Percentiles rank a stretch among this genome's conserved stretches.
These are phyloP conservation scores for Lophius americanus DNA, from an alignment of 2,797 vertebrate genomes.

Conservation along the genomic window DNA sequence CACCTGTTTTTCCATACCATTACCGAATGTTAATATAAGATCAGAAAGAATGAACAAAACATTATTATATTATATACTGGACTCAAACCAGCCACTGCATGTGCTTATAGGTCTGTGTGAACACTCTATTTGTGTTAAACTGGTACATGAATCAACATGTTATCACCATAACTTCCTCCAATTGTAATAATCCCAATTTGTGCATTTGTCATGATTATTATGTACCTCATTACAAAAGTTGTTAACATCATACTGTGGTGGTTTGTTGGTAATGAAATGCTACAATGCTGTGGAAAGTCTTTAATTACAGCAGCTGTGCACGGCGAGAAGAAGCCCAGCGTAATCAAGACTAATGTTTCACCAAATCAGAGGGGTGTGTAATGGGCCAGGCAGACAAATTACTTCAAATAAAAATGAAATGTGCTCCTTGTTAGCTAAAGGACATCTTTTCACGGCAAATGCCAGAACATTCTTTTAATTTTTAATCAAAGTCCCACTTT, in stretches of 20 bases:
- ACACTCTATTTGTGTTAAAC: background rate
- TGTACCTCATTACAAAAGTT: background rate
- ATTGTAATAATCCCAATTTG: slow-evolving; percentile 6
- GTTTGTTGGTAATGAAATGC: slow-evolving; percentile 39
- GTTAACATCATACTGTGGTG: slow-evolving; percentile 46
- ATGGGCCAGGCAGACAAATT: slow-evolving; percentile 9
- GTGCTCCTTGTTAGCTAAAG: slow-evolving; percentile 11
- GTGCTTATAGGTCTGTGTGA: background rate
- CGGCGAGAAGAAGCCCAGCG: slow-evolving; percentile 1
- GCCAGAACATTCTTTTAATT: background rate
- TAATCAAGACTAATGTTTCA: slow-evolving; percentile 39
- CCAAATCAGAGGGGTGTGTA: slow-evolving; percentile 8
- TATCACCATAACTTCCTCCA: background rate
- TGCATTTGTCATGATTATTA: slow-evolving; percentile 12
- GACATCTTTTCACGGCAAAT: background rate
- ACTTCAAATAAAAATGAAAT: slow-evolving; percentile 9
- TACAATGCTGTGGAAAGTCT: slow-evolving; percentile 28
- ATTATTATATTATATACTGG: slow-evolving; percentile 48
- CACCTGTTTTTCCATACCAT: too few relatives aligned
- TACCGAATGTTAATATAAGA: too few relatives aligned
- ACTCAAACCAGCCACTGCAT: background rate
- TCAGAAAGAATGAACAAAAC: too few relatives aligned
- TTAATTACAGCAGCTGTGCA: slow-evolving; percentile 43
- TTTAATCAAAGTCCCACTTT: too few relatives aligned
- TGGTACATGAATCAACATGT: slow-evolving; percentile 28